Conservation (phyloP, 2,797 vertebrate genomes). For the Jordanella pulchra region DNA sequence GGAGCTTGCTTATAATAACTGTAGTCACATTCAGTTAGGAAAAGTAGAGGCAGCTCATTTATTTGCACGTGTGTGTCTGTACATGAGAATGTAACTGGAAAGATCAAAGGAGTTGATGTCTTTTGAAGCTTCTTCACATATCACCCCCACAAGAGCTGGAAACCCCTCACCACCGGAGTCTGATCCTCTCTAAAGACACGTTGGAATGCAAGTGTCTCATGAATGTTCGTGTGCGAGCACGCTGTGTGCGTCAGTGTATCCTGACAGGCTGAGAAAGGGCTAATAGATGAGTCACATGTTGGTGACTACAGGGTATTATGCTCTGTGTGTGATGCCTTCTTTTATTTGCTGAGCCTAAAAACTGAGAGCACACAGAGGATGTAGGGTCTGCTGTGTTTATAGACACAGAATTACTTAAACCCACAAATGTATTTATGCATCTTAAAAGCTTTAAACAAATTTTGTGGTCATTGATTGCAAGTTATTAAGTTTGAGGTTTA, state of each 20-base stretch:
- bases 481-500: too few species aligned
- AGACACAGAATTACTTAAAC: neutral
- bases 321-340: neutral
- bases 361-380: neutral
- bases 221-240: neutral
- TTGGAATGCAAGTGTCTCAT: constrained; percentile 44
- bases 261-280: constrained; percentile 26
- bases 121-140: constrained; percentile 64
- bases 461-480: neutral
- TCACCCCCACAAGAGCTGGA: constrained; percentile 51
- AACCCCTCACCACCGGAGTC: constrained; percentile 43
- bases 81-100: constrained; percentile 2
- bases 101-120: constrained; percentile 58
- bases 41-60: neutral
- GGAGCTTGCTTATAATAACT: neutral
- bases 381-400: neutral
- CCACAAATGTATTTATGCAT: neutral
- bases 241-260: constrained; percentile 4
- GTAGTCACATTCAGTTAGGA: neutral
- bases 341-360: neutral
- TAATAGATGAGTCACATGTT: constrained; percentile 56
- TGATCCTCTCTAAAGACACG: constrained; percentile 46
- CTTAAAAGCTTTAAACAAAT: neutral
- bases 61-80: neutral
- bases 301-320: constrained; percentile 37